Evolutionary conservation across 2,888 invertebrate species (phyloP).

Genomic region (Perizoma flavofasciatum): DNA sequence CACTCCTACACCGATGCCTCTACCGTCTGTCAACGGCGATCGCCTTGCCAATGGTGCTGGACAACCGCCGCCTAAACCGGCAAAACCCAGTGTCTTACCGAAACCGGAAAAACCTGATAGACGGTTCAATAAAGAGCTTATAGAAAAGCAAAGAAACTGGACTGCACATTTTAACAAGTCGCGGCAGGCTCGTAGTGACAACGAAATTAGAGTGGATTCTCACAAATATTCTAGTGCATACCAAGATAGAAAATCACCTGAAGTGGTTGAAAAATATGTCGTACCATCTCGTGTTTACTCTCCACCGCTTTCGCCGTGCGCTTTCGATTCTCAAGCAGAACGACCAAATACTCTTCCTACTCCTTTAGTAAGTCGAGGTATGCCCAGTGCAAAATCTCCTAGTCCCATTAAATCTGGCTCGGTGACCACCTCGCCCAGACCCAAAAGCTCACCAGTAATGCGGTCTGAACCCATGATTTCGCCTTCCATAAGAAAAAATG

Average conservation of each 20-base stretch:
- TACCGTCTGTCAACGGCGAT: conserved; percentile 69
- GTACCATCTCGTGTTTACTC: conserved; percentile 78
- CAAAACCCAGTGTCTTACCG: conserved; percentile 83
- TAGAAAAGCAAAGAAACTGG: conserved; percentile 96
- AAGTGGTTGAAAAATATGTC: conserved; percentile 65
- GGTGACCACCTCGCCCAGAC: conserved; percentile 61
- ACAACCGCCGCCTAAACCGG: conserved; percentile 76
- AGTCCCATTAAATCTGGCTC: conserved; percentile 72
- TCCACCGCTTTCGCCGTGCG: conserved; percentile 82
- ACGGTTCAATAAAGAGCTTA: conserved; percentile 92
- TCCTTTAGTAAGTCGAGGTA: conserved; percentile 65
- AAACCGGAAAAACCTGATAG: conserved; percentile 94
- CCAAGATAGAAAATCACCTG: conserved; percentile 72
- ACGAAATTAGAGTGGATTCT: conserved; percentile 64
- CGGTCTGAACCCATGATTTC: conserved; percentile 58
- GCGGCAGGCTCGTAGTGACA: conserved; percentile 78
- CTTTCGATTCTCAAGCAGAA: conserved; percentile 81
- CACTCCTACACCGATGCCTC: conserved; percentile 76
- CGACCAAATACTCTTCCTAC: conserved; percentile 73
- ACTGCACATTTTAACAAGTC: conserved; percentile 94
- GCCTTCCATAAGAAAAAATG: conserved; percentile 57
- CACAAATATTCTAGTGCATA: conserved; percentile 62
- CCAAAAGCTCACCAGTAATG: conserved; percentile 57
- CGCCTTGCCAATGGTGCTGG: conserved; percentile 74
- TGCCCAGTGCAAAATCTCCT: conserved; percentile 68